Percentiles rank a stretch among this genome's conserved stretches.
Conservation (phyloP, 1,140 invertebrate species). For the Drosophila pectinifera region DNA sequence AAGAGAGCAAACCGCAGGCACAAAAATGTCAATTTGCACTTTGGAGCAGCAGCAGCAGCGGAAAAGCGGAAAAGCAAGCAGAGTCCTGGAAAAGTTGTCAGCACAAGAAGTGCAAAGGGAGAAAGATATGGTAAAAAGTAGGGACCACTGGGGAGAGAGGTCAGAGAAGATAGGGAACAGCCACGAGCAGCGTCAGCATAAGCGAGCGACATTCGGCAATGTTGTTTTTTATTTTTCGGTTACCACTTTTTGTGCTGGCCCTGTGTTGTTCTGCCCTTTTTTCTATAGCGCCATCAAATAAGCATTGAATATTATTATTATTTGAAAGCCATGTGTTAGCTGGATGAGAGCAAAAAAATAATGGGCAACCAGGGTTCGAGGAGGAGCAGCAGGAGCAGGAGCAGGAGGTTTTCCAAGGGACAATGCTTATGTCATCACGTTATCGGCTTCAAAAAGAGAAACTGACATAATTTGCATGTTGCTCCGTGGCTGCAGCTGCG, state of each 20-base stretch:
- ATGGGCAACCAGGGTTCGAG: background rate
- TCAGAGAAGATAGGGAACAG: conserved; percentile 23
- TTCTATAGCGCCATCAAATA: conserved; percentile 73
- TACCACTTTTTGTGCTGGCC: conserved; percentile 15
- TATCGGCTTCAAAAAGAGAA: conserved; percentile 53
- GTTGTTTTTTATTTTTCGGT: conserved; percentile 41
- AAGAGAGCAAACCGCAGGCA: conserved; percentile 71
- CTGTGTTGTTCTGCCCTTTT: conserved; percentile 31
- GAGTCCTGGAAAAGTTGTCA: conserved; percentile 54
- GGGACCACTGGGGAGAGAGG: background rate
- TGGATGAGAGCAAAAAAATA: conserved; percentile 1
- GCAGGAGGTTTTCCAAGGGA: conserved; percentile 29
- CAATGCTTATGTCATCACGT: conserved; percentile 75
- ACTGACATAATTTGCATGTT: conserved; percentile 79
- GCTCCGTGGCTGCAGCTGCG: conserved; percentile 49
- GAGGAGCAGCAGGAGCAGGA: background rate
- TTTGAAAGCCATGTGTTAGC: conserved; percentile 69
- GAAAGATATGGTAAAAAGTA: conserved; percentile 16
- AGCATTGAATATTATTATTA: conserved; percentile 80
- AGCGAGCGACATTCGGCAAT: conserved; percentile 62
- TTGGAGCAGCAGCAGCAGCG: conserved; percentile 52
- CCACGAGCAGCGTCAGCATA: conserved; percentile 57
- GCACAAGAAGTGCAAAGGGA: conserved; percentile 41
- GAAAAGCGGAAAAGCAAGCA: conserved; percentile 40
- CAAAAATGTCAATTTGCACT: conserved; percentile 82